phyloP scores from a whole-genome alignment of 2,888 invertebrate genomes.

The Dryomyza anilis region DNA sequence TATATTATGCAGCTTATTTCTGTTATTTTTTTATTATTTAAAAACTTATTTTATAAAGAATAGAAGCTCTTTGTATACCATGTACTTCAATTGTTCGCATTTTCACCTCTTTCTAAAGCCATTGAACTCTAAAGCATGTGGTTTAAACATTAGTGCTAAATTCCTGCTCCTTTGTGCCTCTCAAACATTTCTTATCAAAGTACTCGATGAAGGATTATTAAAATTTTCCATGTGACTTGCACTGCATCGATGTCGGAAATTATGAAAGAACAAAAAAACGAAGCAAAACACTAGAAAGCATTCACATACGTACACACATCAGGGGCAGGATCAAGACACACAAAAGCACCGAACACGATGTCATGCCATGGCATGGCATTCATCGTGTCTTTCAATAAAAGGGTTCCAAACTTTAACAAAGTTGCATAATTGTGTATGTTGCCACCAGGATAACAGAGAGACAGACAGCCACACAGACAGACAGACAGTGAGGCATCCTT shows the following conservation, averaged over 20 bases:
- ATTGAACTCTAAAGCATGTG: no score
- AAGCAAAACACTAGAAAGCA: no score
- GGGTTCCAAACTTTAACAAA: neutral
- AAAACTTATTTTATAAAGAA: no score
- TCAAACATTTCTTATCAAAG: neutral
- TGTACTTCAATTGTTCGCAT: no score
- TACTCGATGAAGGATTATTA: constrained; percentile 52
- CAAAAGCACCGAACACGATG: neutral
- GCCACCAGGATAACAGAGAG: neutral
- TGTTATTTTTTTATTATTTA: no score
- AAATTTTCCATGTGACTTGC: constrained; percentile 42
- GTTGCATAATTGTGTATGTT: neutral
- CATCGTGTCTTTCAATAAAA: no score
- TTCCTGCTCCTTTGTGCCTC: neutral
- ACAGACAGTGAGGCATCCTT: neutral
- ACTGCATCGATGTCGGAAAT: neutral
- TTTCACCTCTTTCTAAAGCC: no score
- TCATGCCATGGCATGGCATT: neutral
- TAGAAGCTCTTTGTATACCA: no score
- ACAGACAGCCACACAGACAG: neutral
- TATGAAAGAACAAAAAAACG: no score
- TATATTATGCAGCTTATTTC: no score
- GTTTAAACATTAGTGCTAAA: no score
- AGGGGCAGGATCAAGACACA: neutral
- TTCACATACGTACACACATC: neutral